These are phyloP conservation scores for Nemurella pictetii DNA, from an alignment of 2,888 invertebrate species.

Conservation along the genomic window DNA sequence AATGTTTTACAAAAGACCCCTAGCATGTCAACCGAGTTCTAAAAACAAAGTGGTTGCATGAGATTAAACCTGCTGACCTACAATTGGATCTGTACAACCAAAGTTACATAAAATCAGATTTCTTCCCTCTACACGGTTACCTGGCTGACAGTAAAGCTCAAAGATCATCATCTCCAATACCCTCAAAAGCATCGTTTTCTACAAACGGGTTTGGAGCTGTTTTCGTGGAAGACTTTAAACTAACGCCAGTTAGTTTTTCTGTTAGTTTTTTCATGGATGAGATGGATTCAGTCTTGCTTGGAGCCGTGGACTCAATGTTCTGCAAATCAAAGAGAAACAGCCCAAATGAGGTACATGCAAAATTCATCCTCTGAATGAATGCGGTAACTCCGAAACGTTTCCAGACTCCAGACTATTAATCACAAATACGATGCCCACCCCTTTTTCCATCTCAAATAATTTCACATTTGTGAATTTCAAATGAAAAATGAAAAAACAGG, in stretches of 20 bases:
- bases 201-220: slow-evolving; percentile 57
- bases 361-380: background rate
- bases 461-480: too few species aligned
- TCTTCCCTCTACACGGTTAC: slow-evolving; percentile 8
- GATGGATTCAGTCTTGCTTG: slow-evolving; percentile 62
- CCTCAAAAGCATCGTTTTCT: slow-evolving; percentile 92
- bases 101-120: background rate
- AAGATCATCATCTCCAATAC: slow-evolving; percentile 90
- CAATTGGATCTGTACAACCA: background rate
- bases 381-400: background rate
- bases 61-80: background rate
- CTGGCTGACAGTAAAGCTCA: slow-evolving; percentile 45
- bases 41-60: background rate
- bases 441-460: too few species aligned
- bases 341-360: background rate
- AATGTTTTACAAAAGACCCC: background rate
- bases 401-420: background rate
- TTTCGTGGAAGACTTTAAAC: slow-evolving; percentile 43
- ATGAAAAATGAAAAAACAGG: too few species aligned
- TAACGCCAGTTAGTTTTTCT: slow-evolving; percentile 62
- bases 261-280: slow-evolving; percentile 76
- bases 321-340: slow-evolving; percentile 47
- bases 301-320: slow-evolving; percentile 61
- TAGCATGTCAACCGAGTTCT: background rate
- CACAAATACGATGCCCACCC: too few species aligned